Conservation (phyloP, 2,797 vertebrate species). For the Sebastes iracundus region DNA sequence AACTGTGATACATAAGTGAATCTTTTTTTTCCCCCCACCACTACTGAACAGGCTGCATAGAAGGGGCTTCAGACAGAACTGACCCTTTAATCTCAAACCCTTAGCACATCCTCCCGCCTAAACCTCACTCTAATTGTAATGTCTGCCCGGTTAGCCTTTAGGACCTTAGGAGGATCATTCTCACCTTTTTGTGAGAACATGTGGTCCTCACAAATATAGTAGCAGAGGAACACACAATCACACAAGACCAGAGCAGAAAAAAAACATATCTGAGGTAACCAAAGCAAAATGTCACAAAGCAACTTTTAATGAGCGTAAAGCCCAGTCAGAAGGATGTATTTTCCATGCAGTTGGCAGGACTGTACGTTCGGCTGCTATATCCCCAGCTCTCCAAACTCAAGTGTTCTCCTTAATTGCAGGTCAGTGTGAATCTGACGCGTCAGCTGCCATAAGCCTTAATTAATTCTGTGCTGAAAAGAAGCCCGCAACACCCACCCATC, state of each 20-base stretch:
- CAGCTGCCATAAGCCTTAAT: conserved; percentile 77
- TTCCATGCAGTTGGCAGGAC: conserved; percentile 30
- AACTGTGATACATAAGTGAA: too few relatives aligned
- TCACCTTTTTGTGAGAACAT: not conserved
- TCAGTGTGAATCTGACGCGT: conserved; percentile 74
- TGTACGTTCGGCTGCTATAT: conserved; percentile 12
- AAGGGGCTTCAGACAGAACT: too few relatives aligned
- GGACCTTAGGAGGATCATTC: not conserved
- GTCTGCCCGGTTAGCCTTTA: too few relatives aligned
- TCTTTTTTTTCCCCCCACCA: too few relatives aligned
- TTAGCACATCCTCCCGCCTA: too few relatives aligned
- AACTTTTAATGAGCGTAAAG: conserved; percentile 47
- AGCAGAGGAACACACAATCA: not conserved
- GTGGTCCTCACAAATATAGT: not conserved
- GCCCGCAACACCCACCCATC: conserved; percentile 62
- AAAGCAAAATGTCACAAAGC: conserved; percentile 45
- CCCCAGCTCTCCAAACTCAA: conserved; percentile 62
- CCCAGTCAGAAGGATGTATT: conserved; percentile 26
- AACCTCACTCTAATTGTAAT: too few relatives aligned
- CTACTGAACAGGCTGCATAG: too few relatives aligned
- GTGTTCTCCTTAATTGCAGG: conserved; percentile 80
- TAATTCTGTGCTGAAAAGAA: conserved; percentile 70
- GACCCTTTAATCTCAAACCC: too few relatives aligned
- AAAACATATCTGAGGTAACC: not conserved
- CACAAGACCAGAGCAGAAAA: conserved; percentile 2